phyloP scores from a whole-genome alignment of 37 sponge, comb jelly and placozoan genomes.

The Ianthella basta region DNA sequence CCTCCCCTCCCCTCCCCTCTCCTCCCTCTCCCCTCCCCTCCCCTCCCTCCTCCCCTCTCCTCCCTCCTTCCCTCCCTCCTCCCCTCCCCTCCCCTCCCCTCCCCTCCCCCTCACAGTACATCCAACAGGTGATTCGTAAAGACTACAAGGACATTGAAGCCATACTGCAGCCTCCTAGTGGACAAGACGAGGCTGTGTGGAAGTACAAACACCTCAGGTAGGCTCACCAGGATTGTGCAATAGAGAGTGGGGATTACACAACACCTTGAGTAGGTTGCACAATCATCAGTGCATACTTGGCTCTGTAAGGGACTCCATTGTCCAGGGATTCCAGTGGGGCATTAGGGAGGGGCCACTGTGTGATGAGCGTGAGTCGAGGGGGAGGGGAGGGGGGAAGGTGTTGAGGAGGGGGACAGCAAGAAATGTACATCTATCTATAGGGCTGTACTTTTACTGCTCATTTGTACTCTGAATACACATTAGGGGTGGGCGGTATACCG shows the following conservation, averaged over 20 bases:
- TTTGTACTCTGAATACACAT: too few species aligned
- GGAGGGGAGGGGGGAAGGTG: too few species aligned
- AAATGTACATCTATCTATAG: too few species aligned
- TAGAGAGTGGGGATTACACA: too few species aligned
- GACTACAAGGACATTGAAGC: conserved; percentile 94
- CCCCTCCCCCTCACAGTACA: conserved; percentile 68
- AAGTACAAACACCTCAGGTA: conserved; percentile 92
- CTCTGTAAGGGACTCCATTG: conserved; percentile 92
- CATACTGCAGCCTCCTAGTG: conserved; percentile 93
- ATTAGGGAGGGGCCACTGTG: conserved; percentile 96
- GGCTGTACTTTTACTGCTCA: too few species aligned
- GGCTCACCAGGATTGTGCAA: too few species aligned
- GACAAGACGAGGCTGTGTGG: conserved; percentile 98
- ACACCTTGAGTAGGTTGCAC: too few species aligned
- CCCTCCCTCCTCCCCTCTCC: too few species aligned
- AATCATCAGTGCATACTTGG: conserved; percentile 86
- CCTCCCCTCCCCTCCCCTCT: background rate
- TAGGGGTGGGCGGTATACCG: too few species aligned
- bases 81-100: too few species aligned
- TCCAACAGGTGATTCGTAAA: conserved; percentile 97
- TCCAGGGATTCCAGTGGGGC: conserved; percentile 99
- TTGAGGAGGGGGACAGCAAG: too few species aligned
- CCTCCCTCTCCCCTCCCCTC: conserved; percentile 4
- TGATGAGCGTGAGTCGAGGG: conserved; percentile 84
- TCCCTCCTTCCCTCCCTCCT: too few species aligned